phyloP scores from a whole-genome alignment of 2,113 vertebrate species.

The Dascyllus trimaculatus region DNA sequence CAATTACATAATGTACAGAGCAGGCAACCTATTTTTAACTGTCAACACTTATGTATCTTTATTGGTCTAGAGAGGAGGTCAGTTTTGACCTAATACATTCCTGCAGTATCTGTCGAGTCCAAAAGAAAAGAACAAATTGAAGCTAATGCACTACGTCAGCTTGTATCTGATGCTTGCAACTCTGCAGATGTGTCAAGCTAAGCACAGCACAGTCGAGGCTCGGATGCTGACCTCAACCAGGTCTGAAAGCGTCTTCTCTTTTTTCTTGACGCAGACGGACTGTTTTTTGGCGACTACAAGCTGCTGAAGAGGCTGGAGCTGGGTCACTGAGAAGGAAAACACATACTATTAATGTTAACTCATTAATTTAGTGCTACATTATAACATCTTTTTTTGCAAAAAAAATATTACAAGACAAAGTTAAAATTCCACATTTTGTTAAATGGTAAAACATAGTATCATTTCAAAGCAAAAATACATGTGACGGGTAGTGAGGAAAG shows the following conservation, averaged over 20 bases:
- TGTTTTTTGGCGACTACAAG: conserved; percentile 65
- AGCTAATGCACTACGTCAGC: conserved; percentile 52
- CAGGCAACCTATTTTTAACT: not conserved
- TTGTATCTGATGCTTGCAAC: conserved; percentile 53
- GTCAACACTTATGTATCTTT: not conserved
- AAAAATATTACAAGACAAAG: too few species aligned
- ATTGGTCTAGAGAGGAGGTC: not conserved
- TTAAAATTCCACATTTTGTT: not conserved
- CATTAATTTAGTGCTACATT: not conserved
- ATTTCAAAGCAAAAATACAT: not conserved
- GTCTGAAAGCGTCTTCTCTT: conserved; percentile 45
- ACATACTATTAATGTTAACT: not conserved
- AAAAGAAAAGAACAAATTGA: conserved; percentile 15
- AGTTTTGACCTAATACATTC: conserved; percentile 37
- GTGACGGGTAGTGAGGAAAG: not conserved
- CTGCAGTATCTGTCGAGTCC: conserved; percentile 19
- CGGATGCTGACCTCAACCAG: conserved; percentile 71
- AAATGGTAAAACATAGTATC: not conserved
- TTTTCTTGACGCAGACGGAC: conserved; percentile 71
- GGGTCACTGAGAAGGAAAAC: conserved; percentile 59
- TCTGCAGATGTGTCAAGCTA: conserved; percentile 58
- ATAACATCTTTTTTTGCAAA: too few species aligned
- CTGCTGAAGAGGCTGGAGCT: conserved; percentile 67
- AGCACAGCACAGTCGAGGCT: conserved; percentile 16
- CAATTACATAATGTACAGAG: not conserved